Evolutionary conservation across 2,888 invertebrate species (phyloP).

Genomic region (Nemotelus nigrinus): DNA sequence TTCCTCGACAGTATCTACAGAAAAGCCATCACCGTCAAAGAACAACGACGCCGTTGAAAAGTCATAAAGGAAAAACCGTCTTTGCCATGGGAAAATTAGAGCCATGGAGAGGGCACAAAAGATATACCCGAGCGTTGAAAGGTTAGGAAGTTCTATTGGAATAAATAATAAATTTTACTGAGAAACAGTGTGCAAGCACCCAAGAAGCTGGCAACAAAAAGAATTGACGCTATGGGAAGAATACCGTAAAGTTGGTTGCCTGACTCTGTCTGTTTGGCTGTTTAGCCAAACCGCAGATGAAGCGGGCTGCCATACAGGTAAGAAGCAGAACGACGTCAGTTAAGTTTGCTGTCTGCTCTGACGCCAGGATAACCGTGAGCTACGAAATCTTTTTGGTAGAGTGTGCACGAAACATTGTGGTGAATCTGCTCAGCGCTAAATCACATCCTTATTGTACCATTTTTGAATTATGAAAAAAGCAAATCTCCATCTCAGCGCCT

Average conservation of each 20-base stretch:
- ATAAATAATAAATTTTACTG: slow-evolving; percentile 40
- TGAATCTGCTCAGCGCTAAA: not conserved
- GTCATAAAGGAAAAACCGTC: slow-evolving; percentile 31
- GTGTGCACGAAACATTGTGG: not conserved
- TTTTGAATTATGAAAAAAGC: too few relatives aligned
- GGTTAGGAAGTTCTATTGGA: slow-evolving; percentile 9
- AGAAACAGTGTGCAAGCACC: not conserved
- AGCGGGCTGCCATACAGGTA: not conserved
- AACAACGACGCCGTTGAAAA: slow-evolving; percentile 16
- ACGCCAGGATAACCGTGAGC: too few relatives aligned
- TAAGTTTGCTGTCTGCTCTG: not conserved
- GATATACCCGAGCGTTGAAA: slow-evolving; percentile 13
- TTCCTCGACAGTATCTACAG: not conserved
- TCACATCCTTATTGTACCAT: not conserved
- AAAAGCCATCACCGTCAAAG: not conserved
- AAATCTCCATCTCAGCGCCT: too few relatives aligned
- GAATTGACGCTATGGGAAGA: slow-evolving; percentile 2
- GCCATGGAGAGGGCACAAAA: slow-evolving; percentile 32
- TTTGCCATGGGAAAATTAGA: slow-evolving; percentile 38
- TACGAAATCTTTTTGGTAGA: too few relatives aligned
- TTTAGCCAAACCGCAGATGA: too few relatives aligned
- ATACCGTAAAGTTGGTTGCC: not conserved
- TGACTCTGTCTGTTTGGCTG: not conserved
- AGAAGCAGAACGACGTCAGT: not conserved
- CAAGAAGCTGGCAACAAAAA: slow-evolving; percentile 1